Percentiles rank a stretch among this genome's conserved stretches.
phyloP scores from a whole-genome alignment of 2,888 invertebrate genomes.

The Agrotis segetum region DNA sequence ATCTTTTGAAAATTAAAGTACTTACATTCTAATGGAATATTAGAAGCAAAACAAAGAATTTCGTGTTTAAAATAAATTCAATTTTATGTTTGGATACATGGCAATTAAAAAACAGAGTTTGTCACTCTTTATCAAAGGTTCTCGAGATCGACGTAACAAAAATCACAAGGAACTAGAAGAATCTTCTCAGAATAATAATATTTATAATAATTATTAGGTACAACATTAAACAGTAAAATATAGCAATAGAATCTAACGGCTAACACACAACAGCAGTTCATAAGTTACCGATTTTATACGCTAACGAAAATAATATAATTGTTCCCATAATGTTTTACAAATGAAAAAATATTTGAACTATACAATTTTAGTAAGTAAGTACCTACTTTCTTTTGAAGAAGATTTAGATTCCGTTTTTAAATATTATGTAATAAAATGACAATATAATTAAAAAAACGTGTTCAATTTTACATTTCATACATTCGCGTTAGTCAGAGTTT shows the following conservation, averaged over 20 bases:
- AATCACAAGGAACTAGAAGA: constrained; percentile 7
- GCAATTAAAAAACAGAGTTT: not conserved
- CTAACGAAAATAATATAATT: constrained; percentile 67
- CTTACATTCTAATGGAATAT: too few species aligned
- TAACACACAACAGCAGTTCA: constrained; percentile 71
- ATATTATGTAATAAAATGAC: not conserved
- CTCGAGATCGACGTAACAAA: constrained; percentile 27
- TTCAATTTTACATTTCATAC: too few species aligned
- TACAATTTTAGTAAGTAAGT: not conserved
- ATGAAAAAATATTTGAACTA: constrained; percentile 22
- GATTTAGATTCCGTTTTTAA: not conserved
- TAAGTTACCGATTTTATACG: constrained; percentile 68
- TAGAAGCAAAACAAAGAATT: too few species aligned
- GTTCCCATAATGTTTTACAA: constrained; percentile 66
- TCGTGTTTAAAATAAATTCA: too few species aligned
- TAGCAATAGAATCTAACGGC: constrained; percentile 57
- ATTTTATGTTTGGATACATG: not conserved
- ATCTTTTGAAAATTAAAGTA: too few species aligned
- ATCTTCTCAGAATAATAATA: constrained; percentile 21
- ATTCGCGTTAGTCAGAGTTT: too few species aligned
- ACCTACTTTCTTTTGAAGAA: not conserved
- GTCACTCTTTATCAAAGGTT: constrained; percentile 18
- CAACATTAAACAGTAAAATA: constrained; percentile 53
- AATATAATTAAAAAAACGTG: too few species aligned
- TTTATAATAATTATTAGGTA: constrained; percentile 31